phyloP scores from a whole-genome alignment of 2,113 vertebrate genomes.

The Engystomops pustulosus region DNA sequence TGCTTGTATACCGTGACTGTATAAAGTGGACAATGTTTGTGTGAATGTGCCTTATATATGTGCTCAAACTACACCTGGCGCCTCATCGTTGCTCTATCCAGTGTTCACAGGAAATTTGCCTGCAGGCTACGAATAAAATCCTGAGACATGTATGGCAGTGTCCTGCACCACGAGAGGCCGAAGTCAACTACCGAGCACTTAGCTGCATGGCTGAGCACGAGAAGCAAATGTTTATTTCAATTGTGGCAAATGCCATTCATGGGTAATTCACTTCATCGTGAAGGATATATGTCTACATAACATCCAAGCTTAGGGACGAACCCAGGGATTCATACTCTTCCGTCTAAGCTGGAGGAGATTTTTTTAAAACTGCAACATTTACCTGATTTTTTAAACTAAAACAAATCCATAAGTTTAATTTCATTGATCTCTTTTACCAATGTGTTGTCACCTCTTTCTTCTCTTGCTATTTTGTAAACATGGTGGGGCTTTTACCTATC shows the following conservation, averaged over 20 bases:
- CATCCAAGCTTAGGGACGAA: not conserved
- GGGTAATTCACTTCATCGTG: constrained; percentile 73
- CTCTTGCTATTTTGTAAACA: not conserved
- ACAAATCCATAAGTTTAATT: not conserved
- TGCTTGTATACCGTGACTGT: too few species aligned
- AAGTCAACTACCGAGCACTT: constrained; percentile 75
- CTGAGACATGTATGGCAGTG: constrained; percentile 63
- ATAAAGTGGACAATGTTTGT: too few species aligned
- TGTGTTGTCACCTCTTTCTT: not conserved
- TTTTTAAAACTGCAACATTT: too few species aligned
- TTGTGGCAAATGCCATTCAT: constrained; percentile 75
- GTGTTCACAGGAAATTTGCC: not conserved
- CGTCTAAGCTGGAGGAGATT: not conserved
- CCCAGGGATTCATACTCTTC: not conserved
- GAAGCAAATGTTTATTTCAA: constrained; percentile 75
- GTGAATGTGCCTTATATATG: too few species aligned
- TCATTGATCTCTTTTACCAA: not conserved
- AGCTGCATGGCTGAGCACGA: constrained; percentile 79
- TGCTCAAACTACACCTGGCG: constrained; percentile 49
- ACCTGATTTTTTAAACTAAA: not conserved
- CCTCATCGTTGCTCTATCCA: not conserved
- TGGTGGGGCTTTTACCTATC: not conserved
- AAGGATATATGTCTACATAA: constrained; percentile 70
- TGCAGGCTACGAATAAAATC: constrained; percentile 23
- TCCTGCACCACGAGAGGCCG: constrained; percentile 77